Conservation (phyloP, 2,797 vertebrate genomes). For the Falco rusticolus region DNA sequence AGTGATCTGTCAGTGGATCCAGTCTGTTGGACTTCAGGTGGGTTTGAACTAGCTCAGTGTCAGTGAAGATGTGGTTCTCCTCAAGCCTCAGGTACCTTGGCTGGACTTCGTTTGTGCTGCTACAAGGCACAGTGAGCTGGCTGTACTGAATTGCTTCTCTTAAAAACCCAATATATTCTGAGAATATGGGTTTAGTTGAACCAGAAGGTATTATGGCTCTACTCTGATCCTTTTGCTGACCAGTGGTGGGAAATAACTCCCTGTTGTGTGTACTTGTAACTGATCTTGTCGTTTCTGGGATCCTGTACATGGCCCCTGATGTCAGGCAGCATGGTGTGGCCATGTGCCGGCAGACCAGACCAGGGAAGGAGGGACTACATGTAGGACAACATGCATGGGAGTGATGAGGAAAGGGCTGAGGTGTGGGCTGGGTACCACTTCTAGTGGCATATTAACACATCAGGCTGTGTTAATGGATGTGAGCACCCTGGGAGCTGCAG, state of each 20-base stretch:
- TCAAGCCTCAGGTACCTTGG: not conserved
- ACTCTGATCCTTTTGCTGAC: not conserved
- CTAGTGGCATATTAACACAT: fast-evolving
- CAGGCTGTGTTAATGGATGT: not conserved
- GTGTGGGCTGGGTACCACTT: not conserved
- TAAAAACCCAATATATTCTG: not conserved
- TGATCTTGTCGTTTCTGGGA: not conserved
- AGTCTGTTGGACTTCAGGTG: not conserved
- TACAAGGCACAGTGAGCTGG: not conserved
- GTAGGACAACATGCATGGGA: not conserved
- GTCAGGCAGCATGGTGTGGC: not conserved
- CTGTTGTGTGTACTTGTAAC: not conserved
- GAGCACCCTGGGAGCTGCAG: not conserved
- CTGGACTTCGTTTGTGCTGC: not conserved
- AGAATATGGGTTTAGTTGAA: not conserved
- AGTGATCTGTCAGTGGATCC: not conserved
- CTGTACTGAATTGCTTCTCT: not conserved
- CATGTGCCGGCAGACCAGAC: not conserved
- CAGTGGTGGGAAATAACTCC: not conserved
- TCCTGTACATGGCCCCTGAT: not conserved
- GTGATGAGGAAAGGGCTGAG: not conserved
- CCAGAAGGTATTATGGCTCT: not conserved
- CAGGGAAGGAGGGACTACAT: not conserved
- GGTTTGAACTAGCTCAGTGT: not conserved
- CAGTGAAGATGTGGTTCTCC: not conserved